Evolutionary conservation across 2,797 vertebrate genomes (phyloP), one percentile per base, ranked within the genome.

Genomic region (Sandelia bainsii): DNA sequence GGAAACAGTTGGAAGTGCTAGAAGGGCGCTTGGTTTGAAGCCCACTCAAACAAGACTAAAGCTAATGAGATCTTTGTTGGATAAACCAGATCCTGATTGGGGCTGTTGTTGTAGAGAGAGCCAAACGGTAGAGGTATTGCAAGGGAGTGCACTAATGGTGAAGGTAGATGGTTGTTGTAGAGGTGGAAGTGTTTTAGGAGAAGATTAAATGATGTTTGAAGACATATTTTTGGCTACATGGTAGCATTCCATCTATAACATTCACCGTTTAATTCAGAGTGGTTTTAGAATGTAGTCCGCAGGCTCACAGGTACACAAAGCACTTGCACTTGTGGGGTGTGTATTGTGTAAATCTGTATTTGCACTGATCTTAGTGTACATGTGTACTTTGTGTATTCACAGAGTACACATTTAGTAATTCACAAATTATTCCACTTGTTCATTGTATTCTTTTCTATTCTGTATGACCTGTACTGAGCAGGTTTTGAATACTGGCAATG

Each of bases 31-130:
- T 92, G 89, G 88, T 90, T 61, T 32, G 76, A 73, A 82, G 88
- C 86, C 89, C 72, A 83, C 73, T 88, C 82, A 91, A 91, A 92
- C 83, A 89, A 71, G 74, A 72, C 79, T 62, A 72, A 80, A 86
- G 81, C 85, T 86, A 92, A 89, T 80, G 85, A 91, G 82, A 84
- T 79, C 81, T 90, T 84, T 57, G 57, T 60, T 86, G 85, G 75
- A 84, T 87, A 84, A 89, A 87, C 80, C 75, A 77, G 78, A 77
- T 54, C 69, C 75, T 89, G 90, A 90, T 88, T 89, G 69, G 63
- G 60, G 22, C 73, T 91, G 89, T 87, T 90, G 87, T 85, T 90
- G 79, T 84, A 88, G 89, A 79, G 69, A 29, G 71, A 57, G 89
- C 92, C 89, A 87, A 85, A 84, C 48, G 68, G 1, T 52, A 51